Conservation (phyloP, 2,888 invertebrate genomes). For the Atethmia centrago region DNA sequence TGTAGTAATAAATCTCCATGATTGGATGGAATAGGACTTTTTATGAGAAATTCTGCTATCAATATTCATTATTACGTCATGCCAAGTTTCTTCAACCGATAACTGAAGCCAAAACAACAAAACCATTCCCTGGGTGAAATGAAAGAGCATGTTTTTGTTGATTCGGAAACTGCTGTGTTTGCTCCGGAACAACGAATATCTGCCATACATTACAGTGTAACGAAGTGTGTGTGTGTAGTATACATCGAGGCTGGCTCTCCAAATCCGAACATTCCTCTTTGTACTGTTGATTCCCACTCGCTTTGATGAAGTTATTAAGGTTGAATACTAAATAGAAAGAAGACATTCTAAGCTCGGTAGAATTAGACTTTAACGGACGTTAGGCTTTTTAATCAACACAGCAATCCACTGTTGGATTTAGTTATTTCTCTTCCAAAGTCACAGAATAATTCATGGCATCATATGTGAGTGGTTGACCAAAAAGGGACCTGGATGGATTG, state of each 20-base stretch:
- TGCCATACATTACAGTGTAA: constrained; percentile 27
- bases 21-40: too few relatives aligned
- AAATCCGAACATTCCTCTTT: constrained; percentile 24
- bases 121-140: constrained; percentile 5
- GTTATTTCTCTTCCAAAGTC: not conserved
- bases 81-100: not conserved
- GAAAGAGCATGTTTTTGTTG: constrained; percentile 48
- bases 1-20: not conserved
- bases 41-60: not conserved
- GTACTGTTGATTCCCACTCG: constrained; percentile 35
- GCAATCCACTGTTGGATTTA: constrained; percentile 1
- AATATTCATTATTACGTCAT: constrained; percentile 5
- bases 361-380: not conserved
- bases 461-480: too few relatives aligned
- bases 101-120: constrained; percentile 32
- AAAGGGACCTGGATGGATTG: too few relatives aligned
- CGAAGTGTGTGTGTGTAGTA: too few relatives aligned
- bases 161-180: constrained; percentile 16
- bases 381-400: constrained; percentile 10
- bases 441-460: not conserved
- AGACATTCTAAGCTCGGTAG: constrained; percentile 4
- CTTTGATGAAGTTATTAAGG: constrained; percentile 36
- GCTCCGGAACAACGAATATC: constrained; percentile 37
- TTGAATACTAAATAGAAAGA: constrained; percentile 36
- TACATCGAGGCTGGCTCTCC: not conserved